Base-by-base conservation (phyloP, 2,888 invertebrate species). In the Nowickia ferox region DNA sequence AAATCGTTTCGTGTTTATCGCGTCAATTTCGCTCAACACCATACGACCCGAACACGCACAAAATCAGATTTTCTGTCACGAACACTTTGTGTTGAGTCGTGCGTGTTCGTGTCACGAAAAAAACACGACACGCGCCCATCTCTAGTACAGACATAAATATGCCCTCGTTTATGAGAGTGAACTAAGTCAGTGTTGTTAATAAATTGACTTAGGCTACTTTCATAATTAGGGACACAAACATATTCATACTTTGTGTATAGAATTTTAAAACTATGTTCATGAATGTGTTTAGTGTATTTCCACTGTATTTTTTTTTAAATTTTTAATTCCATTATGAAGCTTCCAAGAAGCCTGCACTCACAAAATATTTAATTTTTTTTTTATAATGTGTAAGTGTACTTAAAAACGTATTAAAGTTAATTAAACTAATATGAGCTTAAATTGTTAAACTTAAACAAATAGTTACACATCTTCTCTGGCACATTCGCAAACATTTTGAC, bases 321-420 rank as follows among this genome's bases (percentile, higher is more conserved):
- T 69, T 51, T 75, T 46, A 42, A 61, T 79, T 59, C 48, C 10
- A 55, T 48, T 59, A 48, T 51, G 11, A 63, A 79, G 44, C 42
- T 61, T 19, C 55, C 68, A 53, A 51, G 57, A 17, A 51, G 44
- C 63, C 51, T 51, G 15, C 40, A 11, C n/a, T 55, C 42, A 8
- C n/a, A 44, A 46, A 63, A 42, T 65, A 57, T 65, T 57, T 77
- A 38, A 19, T 1, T 61, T 75, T 69, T 44, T 69, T 76, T 71
- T 59, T 8, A 38, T 42, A 19, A 48, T 40, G 13, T 10, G 11
- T 30, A n/a, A 65, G 17, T 63, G 38, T 81, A 66, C 61, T 77
- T 77, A 74, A 84, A 80, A 81, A 81, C 79, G 51, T 59, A 82
- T 83, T 82, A 75, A 76, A 82, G 85, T 86, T 86, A 86, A 86